Conservation (phyloP, 2,797 vertebrate genomes). For the Alauda arvensis region DNA sequence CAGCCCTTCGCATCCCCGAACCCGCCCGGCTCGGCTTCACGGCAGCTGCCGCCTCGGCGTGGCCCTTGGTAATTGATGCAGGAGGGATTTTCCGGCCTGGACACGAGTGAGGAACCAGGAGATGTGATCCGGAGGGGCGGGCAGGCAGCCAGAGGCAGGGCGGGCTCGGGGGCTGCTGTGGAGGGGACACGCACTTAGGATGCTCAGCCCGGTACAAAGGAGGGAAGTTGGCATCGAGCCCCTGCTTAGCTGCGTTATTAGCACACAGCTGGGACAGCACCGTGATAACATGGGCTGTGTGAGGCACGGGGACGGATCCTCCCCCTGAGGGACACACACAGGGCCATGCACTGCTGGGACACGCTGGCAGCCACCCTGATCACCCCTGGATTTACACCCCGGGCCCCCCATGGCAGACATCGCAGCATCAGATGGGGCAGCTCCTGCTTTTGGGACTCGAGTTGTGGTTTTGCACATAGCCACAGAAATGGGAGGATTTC, state of each 20-base stretch:
- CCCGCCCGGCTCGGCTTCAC: not conserved
- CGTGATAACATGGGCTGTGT: fast-evolving
- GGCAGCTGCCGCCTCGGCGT: not conserved
- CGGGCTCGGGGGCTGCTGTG: fast-evolving
- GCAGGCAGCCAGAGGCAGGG: not conserved
- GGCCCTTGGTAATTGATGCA: not conserved
- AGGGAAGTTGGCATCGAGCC: not conserved
- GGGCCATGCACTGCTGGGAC: not conserved
- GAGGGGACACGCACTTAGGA: fast-evolving
- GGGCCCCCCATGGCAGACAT: fast-evolving
- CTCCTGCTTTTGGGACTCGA: not conserved
- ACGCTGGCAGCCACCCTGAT: not conserved
- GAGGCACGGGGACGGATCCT: not conserved
- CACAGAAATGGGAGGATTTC: not conserved
- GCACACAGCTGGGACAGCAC: not conserved
- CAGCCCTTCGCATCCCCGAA: not conserved
- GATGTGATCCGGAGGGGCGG: not conserved
- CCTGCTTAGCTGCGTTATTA: not conserved
- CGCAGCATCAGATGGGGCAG: not conserved
- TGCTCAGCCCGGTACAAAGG: not conserved
- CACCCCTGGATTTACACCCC: fast-evolving
- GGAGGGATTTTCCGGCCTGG: not conserved
- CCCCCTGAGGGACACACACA: not conserved
- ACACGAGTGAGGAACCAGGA: not conserved
- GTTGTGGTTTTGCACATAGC: not conserved